These are phyloP conservation scores for Apodemus sylvaticus DNA, from an alignment of 2,113 vertebrate species.

Conservation along the genomic window DNA sequence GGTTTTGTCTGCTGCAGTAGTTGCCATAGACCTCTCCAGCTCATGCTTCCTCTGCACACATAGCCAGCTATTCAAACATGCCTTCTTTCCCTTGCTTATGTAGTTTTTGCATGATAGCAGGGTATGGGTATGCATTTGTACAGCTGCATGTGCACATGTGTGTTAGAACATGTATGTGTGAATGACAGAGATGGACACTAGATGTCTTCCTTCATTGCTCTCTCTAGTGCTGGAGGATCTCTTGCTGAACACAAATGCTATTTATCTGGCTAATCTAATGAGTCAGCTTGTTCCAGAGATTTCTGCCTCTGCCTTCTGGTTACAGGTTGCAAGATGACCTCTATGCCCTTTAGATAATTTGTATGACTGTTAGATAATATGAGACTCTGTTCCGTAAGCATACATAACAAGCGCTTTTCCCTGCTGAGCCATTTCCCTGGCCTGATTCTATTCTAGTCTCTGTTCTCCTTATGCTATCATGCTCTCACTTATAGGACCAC, in stretches of 20 bases:
- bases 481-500: background rate
- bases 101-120: background rate
- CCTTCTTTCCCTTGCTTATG: background rate
- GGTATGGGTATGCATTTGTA: background rate
- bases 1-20: background rate
- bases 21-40: too few species aligned
- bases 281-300: background rate
- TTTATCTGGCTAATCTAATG: background rate
- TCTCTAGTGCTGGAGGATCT: background rate
- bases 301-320: background rate
- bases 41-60: background rate
- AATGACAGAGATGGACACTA: background rate
- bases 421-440: background rate
- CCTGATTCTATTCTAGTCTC: background rate
- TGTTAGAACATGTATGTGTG: background rate
- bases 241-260: background rate
- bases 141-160: background rate
- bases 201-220: background rate
- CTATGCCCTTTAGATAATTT: background rate
- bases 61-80: too few species aligned
- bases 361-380: background rate
- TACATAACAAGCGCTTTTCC: background rate
- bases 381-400: background rate
- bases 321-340: background rate
- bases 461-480: background rate